Conservation (phyloP, 2,797 vertebrate genomes). For the Microchirus variegatus region DNA sequence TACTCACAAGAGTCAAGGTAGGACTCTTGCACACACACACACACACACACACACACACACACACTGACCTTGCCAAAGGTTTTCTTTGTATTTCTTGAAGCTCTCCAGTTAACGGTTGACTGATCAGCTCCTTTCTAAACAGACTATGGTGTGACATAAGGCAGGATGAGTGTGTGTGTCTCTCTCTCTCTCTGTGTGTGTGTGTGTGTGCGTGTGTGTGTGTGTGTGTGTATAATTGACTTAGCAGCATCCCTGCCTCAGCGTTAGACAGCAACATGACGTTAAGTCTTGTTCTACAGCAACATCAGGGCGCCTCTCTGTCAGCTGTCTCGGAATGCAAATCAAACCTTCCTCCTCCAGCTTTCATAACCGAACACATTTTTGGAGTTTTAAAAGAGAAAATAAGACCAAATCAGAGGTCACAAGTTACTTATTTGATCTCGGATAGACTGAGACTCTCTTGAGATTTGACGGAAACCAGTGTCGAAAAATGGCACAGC, state of each 20-base stretch:
- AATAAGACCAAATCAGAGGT: conserved; percentile 41
- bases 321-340: conserved; percentile 70
- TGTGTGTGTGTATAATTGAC: conserved; percentile 50
- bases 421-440: conserved; percentile 63
- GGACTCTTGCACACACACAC: conserved; percentile 43
- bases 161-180: conserved; percentile 26
- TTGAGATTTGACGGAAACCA: conserved; percentile 40
- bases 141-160: conserved; percentile 59
- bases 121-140: conserved; percentile 62
- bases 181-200: conserved; percentile 2
- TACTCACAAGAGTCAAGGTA: conserved; percentile 45
- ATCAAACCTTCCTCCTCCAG: conserved; percentile 44
- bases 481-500: background rate
- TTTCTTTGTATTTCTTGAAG: conserved; percentile 59
- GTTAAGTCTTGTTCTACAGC: conserved; percentile 75
- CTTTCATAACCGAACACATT: conserved; percentile 47
- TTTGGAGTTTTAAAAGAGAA: conserved; percentile 46
- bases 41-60: conserved; percentile 21
- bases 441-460: conserved; percentile 42
- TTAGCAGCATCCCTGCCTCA: conserved; percentile 57
- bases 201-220: background rate
- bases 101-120: conserved; percentile 57
- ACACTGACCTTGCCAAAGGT: conserved; percentile 65
- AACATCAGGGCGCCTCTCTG: conserved; percentile 61
- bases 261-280: conserved; percentile 73